A percentile compares a stretch with the other conserved stretches of the same genome.
These are phyloP conservation scores for Oryzias celebensis DNA, from an alignment of 2,113 vertebrate genomes.

Conservation along the genomic window DNA sequence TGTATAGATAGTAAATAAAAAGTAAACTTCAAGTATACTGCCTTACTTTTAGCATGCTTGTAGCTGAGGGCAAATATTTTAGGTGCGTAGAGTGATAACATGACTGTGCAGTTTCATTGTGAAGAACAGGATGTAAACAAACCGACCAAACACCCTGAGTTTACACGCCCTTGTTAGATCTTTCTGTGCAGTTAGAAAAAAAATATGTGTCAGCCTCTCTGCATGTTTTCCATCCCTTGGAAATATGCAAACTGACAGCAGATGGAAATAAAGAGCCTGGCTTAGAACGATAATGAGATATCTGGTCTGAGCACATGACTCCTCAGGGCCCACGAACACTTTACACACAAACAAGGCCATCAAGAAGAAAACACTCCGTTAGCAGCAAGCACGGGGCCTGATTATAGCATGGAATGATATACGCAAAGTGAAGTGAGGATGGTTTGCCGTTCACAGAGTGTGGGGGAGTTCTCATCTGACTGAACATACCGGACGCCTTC, in stretches of 20 bases:
- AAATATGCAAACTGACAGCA: conserved; percentile 28
- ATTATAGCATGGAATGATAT: conserved; percentile 43
- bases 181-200: conserved; percentile 3
- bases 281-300: conserved; percentile 67
- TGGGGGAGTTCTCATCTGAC: background rate
- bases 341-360: conserved; percentile 52
- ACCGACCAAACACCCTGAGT: background rate
- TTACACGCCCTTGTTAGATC: background rate
- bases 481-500: conserved; percentile 81
- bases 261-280: conserved; percentile 46
- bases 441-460: background rate
- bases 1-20: too few relatives aligned
- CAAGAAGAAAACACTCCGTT: conserved; percentile 34
- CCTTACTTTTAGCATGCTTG: too few relatives aligned
- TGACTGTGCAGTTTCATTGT: background rate
- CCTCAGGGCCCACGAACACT: conserved; percentile 43
- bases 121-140: conserved; percentile 3
- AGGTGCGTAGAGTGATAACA: background rate
- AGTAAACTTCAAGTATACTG: too few relatives aligned
- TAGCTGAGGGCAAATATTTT: too few relatives aligned
- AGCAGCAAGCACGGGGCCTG: conserved; percentile 21
- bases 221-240: conserved; percentile 30
- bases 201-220: conserved; percentile 9
- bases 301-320: conserved; percentile 58
- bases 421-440: conserved; percentile 14